Conservation (phyloP, 2,113 vertebrate genomes). For the Phyllopteryx taeniolatus region DNA sequence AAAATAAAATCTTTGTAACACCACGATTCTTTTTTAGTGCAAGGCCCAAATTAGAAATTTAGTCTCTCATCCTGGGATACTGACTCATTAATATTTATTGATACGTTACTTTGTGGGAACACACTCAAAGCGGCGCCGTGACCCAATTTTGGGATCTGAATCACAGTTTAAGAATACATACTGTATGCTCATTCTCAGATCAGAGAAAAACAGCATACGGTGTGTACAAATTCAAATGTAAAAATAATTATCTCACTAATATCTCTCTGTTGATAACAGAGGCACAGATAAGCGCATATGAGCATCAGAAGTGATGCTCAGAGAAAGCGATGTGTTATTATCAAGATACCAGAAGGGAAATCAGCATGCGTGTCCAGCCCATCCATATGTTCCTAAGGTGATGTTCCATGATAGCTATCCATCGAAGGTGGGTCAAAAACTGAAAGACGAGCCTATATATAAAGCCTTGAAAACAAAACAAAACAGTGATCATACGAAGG, state of each 20-base stretch:
- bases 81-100: constrained; percentile 67
- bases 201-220: constrained; percentile 15
- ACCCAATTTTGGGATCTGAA: constrained; percentile 52
- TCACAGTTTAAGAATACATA: constrained; percentile 45
- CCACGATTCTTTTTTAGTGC: constrained; percentile 44
- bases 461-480: constrained; percentile 18
- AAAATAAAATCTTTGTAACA: constrained; percentile 54
- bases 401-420: constrained; percentile 54
- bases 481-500: constrained; percentile 10
- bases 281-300: constrained; percentile 6
- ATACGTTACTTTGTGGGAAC: constrained; percentile 54
- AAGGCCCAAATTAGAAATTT: constrained; percentile 58
- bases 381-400: constrained; percentile 71
- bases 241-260: constrained; percentile 11
- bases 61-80: constrained; percentile 47
- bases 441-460: constrained; percentile 30
- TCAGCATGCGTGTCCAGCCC: constrained; percentile 56
- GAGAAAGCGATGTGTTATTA: constrained; percentile 31
- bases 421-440: constrained; percentile 30
- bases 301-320: constrained; percentile 12
- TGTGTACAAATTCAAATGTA: constrained; percentile 5
- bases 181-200: constrained; percentile 10
- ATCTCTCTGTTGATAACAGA: constrained; percentile 17
- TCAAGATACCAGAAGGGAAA: constrained; percentile 64
- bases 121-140: constrained; percentile 50